Evolutionary conservation across 2,797 vertebrate species (phyloP).

Genomic region (Luscinia megarhynchos): DNA sequence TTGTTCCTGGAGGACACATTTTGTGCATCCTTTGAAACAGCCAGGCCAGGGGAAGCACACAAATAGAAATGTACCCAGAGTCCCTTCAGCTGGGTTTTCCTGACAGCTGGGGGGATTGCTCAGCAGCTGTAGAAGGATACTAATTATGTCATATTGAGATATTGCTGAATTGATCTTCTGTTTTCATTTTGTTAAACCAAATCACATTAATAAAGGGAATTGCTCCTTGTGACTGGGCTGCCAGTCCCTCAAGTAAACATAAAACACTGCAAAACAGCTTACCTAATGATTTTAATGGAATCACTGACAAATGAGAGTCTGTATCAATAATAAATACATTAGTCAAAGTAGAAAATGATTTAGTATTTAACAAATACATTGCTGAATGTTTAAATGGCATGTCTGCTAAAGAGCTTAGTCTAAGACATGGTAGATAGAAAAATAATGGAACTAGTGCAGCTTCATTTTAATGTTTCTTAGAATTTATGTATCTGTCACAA

Average conservation of each 20-base stretch:
- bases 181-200: neutral
- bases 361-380: neutral
- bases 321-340: neutral
- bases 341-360: neutral
- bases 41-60: neutral
- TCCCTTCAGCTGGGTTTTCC: neutral
- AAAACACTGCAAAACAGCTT: neutral
- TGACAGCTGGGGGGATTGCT: neutral
- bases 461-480: neutral
- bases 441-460: neutral
- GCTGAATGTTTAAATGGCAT: neutral
- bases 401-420: conserved; percentile 12
- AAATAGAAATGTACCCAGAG: neutral
- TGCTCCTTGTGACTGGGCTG: neutral
- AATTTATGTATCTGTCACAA: conserved; percentile 37
- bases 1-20: neutral
- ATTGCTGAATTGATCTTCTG: neutral
- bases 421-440: neutral
- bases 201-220: neutral
- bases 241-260: neutral
- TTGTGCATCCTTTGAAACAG: neutral
- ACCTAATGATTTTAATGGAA: neutral
- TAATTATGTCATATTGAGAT: neutral
- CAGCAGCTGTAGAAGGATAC: neutral
- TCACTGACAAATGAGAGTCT: neutral